Base-by-base conservation (phyloP, 2,888 invertebrate species). In the Drosophila picticornis region DNA sequence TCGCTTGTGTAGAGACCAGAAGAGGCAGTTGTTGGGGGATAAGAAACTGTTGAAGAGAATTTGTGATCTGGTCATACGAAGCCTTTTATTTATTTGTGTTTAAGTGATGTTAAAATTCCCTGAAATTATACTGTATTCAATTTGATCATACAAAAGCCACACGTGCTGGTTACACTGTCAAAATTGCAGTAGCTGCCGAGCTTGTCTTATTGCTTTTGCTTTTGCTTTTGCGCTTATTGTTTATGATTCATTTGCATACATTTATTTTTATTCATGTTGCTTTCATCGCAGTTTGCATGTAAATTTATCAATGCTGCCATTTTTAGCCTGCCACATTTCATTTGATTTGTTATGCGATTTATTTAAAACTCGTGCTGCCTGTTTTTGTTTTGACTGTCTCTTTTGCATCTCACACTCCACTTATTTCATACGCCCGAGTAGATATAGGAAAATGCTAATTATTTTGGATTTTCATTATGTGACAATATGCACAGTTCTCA, bases 1-100 rank as follows among this genome's bases (percentile, higher is more conserved):
- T 93, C 93, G n/a, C 92, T 92, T 63, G 91, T 90, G 57, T 85
- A 88, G 40, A 90, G 70, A 38, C 90, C 91, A 36, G 91, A 69
- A 2, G 81, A 83, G 27, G 89, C 72, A 9, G 93, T 93, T 11
- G 93, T 93, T 57, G 92, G 92, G 2, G 93, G 93, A 90, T 93
- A 93, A 16, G 93, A 93, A 11, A 93, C 93, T 93, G 77, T 27
- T 4, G 46, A 63, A 59, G 25, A 25, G 16, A 43, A 22, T 43
- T 40, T 4, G 1, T 11, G n/a, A n/a, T 11, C 40, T n/a, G n/a
- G 43, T 43, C 19, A 19, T 7, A 19, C 7, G 2, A 36, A 19
- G 5, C 36, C 36, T 2, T 16, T 16, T 6, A 16, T 22, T 46
- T 46, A 46, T 22, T 22, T 22, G 7, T 16, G 7, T 22, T 46